Evolutionary conservation across 2,797 vertebrate genomes (phyloP).

Genomic region (Lagodon rhomboides): DNA sequence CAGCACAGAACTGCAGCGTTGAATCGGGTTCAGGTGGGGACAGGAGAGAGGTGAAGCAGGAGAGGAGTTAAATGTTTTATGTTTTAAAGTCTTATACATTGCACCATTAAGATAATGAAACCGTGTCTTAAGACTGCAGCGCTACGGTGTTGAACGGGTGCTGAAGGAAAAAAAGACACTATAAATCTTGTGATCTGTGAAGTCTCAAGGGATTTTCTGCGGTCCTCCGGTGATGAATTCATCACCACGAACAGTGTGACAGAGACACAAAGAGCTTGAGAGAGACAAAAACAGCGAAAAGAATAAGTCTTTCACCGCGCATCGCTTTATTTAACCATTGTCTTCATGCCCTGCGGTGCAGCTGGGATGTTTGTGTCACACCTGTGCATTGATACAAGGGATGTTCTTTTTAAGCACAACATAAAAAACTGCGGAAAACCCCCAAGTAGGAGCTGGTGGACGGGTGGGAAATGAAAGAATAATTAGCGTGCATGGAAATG

Average conservation of each 20-base stretch:
- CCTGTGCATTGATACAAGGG: not conserved
- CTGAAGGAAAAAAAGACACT: not conserved
- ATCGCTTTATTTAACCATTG: not conserved
- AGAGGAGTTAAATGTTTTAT: too few species aligned
- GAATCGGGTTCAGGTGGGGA: too few species aligned
- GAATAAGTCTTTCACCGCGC: not conserved
- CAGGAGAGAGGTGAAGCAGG: too few species aligned
- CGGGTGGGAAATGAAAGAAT: slow-evolving; percentile 14
- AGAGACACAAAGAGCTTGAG: not conserved
- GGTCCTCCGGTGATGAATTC: not conserved
- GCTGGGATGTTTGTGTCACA: slow-evolving; percentile 2
- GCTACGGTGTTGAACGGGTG: not conserved
- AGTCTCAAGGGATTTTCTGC: not conserved
- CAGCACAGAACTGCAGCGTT: too few species aligned
- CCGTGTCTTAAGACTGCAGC: not conserved
- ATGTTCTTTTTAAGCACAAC: not conserved
- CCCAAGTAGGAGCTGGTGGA: not conserved
- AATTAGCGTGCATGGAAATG: slow-evolving; percentile 5
- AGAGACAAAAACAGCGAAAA: not conserved
- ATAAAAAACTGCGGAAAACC: too few species aligned
- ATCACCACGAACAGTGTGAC: not conserved
- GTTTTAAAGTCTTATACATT: too few species aligned
- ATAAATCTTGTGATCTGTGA: not conserved
- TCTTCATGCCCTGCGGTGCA: not conserved
- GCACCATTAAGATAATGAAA: not conserved